phyloP scores from a whole-genome alignment of 2,888 invertebrate species.

The Sminthurides aquaticus region DNA sequence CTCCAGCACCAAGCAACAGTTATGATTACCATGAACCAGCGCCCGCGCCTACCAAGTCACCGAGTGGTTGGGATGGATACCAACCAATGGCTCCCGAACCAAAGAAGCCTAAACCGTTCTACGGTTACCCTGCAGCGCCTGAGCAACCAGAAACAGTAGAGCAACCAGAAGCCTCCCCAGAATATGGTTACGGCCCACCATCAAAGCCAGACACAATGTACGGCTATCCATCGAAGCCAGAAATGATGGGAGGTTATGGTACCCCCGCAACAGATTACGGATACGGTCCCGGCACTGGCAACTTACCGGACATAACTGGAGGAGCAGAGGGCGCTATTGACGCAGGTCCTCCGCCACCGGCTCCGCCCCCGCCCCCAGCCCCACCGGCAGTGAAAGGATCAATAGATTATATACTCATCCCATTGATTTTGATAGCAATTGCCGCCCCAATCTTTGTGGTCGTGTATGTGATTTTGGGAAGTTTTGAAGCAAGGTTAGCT shows the following conservation, averaged over 20 bases:
- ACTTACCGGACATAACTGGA: slow-evolving; percentile 12
- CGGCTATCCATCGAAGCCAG: neutral
- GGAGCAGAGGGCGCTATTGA: slow-evolving; percentile 11
- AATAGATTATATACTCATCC: slow-evolving; percentile 42
- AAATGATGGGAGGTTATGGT: slow-evolving; percentile 3
- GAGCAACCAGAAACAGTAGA: neutral
- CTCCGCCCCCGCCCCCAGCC: slow-evolving; percentile 12
- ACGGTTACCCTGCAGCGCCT: neutral
- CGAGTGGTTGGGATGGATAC: neutral
- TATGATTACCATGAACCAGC: neutral
- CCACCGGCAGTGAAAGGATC: slow-evolving; percentile 38
- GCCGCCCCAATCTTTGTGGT: slow-evolving; percentile 43
- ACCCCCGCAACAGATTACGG: neutral
- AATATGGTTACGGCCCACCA: neutral
- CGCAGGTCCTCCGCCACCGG: neutral
- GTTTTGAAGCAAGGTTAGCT: slow-evolving; percentile 37
- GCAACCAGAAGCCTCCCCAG: neutral
- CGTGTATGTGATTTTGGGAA: slow-evolving; percentile 41
- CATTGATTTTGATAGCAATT: slow-evolving; percentile 40
- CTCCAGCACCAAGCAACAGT: neutral
- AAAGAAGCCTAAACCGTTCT: neutral
- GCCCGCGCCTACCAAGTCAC: too few species aligned
- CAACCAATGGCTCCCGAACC: neutral
- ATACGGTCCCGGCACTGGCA: slow-evolving; percentile 14
- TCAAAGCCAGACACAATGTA: neutral